phyloP scores from a whole-genome alignment of 2,888 invertebrate genomes.

The Petrolisthes cinctipes region DNA sequence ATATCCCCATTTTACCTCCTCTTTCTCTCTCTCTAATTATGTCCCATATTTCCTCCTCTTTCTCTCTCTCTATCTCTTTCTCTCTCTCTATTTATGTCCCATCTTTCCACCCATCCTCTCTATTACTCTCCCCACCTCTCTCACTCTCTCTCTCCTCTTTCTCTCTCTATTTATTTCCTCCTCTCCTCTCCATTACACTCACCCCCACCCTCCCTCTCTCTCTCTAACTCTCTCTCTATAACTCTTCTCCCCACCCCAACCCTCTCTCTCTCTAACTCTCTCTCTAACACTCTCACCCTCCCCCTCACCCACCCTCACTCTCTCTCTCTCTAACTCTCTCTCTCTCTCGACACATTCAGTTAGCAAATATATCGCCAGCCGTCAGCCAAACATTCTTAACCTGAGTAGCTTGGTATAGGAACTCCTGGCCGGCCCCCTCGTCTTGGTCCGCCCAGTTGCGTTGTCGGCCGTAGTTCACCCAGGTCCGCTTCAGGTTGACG shows the following conservation, averaged over 20 bases:
- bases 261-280: not conserved
- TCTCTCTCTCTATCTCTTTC: not conserved
- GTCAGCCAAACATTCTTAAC: slow-evolving; percentile 71
- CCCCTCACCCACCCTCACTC: not conserved
- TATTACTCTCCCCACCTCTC: too few relatives aligned
- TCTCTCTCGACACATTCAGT: slow-evolving; percentile 67
- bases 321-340: not conserved
- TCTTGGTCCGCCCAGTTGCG: slow-evolving; percentile 69
- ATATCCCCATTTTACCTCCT: too few relatives aligned
- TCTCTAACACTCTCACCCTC: not conserved
- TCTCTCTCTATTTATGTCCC: too few relatives aligned
- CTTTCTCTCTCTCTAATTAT: not conserved
- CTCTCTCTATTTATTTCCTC: too few relatives aligned
- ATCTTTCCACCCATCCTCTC: too few relatives aligned
- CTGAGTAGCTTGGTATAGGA: slow-evolving; percentile 70
- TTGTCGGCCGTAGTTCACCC: slow-evolving; percentile 70
- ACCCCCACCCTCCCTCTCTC: not conserved
- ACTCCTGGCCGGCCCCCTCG: slow-evolving; percentile 69
- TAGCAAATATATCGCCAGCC: slow-evolving; percentile 72
- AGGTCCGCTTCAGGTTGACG: slow-evolving; percentile 70
- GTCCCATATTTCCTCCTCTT: too few relatives aligned
- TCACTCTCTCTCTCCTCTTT: too few relatives aligned
- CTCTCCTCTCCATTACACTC: too few relatives aligned
- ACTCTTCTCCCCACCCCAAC: not conserved
- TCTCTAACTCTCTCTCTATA: not conserved